Conservation (phyloP, 2,888 invertebrate genomes). For the Eupithecia subfuscata region DNA sequence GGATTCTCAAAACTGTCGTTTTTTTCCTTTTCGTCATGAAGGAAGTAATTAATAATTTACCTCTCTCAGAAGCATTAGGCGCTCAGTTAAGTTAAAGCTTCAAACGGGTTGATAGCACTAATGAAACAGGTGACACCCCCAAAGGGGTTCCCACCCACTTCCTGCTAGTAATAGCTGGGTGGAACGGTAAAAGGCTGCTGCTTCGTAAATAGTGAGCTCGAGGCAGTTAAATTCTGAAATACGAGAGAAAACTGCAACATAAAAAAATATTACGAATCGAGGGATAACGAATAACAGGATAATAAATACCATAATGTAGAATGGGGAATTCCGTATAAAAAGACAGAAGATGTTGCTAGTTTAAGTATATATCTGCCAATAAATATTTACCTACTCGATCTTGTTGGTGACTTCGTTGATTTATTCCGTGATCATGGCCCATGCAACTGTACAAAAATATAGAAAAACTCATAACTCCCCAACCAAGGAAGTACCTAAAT, state of each 20-base stretch:
- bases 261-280: not conserved
- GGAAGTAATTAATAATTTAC: not conserved
- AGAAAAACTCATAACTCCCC: no score
- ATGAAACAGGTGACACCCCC: constrained; percentile 41
- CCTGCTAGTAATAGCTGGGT: constrained; percentile 36
- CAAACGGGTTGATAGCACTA: constrained; percentile 36
- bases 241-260: constrained; percentile 24
- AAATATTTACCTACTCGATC: not conserved
- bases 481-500: no score
- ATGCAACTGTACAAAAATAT: no score
- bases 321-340: not conserved
- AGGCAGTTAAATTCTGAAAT: not conserved
- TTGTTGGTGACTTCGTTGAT: not conserved
- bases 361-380: not conserved
- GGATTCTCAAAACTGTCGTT: not conserved
- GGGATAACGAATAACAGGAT: not conserved
- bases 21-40: not conserved
- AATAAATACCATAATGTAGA: not conserved
- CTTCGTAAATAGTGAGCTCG: constrained; percentile 31
- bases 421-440: no score
- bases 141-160: constrained; percentile 33
- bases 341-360: not conserved
- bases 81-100: constrained; percentile 36
- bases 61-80: constrained; percentile 13
- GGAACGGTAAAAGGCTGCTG: constrained; percentile 30